Evolutionary conservation across 1,140 invertebrate genomes (phyloP), one percentile per base, ranked within the genome.

Genomic region (Venturia canescens): DNA sequence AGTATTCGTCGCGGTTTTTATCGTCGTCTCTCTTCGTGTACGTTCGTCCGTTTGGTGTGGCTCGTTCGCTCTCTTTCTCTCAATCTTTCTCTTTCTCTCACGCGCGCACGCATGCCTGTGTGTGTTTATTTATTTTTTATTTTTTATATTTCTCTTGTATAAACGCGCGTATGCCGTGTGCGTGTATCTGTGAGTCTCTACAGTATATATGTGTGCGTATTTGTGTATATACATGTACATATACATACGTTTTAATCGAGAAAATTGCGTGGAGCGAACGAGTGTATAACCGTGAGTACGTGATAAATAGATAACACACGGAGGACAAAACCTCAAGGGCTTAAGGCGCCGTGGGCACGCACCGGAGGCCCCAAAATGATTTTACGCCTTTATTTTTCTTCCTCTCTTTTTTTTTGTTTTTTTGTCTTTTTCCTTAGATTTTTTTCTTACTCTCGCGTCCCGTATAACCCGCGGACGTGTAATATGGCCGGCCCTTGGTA

Each of bases 401-500:
- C 38, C 13, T 1, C 38, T 44, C 13, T 44, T 44, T 44, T 44
- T 44, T 1, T 44, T 44, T 44, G 31, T 34, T 69, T 69, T 53
- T 53, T 53, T 53, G 3, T 53, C 11, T 53, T 23, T 57, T 9
- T 57, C 53, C 21, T 23, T n/a, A 5, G n/a, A 7, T 57, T 23
- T 53, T 57, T 57, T 57, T 18, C 53, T 57, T n/a, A n/a, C 53
- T 44, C 38, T 18, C 16, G 29, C 21, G 27, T 75, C 48, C 53
- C 48, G 48, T 57, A 29, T 23, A 34, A 66, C 15, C 48, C n/a
- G 38, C 44, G 78, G 53, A 70, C 67, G 67, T 70, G 83, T 84
- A 87, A 86, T 87, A 87, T 87, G 86, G 86, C 86, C 86, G 86
- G 80, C 78, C 76, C 79, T 67, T 77, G 44, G 66, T 80, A 48